Conservation (phyloP, 2,888 invertebrate genomes). For the Hofmannophila pseudospretella region DNA sequence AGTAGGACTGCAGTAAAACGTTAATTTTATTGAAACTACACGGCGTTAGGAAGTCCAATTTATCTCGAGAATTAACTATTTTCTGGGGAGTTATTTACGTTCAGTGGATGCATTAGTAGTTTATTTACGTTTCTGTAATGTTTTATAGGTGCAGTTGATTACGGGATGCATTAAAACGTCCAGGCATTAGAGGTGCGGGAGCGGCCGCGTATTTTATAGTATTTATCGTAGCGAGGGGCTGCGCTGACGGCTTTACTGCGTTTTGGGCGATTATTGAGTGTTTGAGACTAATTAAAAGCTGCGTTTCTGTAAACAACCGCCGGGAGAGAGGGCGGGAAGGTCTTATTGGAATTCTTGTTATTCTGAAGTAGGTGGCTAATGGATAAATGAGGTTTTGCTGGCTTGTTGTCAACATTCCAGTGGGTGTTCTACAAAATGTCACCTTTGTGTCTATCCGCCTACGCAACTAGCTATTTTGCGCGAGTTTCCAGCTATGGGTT, state of each 20-base stretch:
- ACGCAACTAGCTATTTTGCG: too few species aligned
- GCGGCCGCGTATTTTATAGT: conserved; percentile 1
- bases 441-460: too few species aligned
- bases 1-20: background rate
- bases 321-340: background rate
- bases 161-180: conserved; percentile 26
- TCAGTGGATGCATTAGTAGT: conserved; percentile 28
- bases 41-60: background rate
- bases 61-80: conserved; percentile 8
- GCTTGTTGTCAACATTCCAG: too few species aligned
- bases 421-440: too few species aligned
- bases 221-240: conserved; percentile 24
- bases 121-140: conserved; percentile 36
- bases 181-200: conserved; percentile 16
- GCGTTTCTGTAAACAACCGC: conserved; percentile 1
- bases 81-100: conserved; percentile 22
- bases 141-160: conserved; percentile 37
- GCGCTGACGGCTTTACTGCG: conserved; percentile 21
- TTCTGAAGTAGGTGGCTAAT: too few species aligned
- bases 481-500: too few species aligned
- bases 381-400: too few species aligned
- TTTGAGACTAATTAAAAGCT: conserved; percentile 2
- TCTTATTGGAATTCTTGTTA: conserved; percentile 4
- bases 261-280: conserved; percentile 7
- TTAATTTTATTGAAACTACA: conserved; percentile 1